These are phyloP conservation scores for Polypterus bichir DNA, from an alignment of 2,113 vertebrate species.

Conservation along the genomic window DNA sequence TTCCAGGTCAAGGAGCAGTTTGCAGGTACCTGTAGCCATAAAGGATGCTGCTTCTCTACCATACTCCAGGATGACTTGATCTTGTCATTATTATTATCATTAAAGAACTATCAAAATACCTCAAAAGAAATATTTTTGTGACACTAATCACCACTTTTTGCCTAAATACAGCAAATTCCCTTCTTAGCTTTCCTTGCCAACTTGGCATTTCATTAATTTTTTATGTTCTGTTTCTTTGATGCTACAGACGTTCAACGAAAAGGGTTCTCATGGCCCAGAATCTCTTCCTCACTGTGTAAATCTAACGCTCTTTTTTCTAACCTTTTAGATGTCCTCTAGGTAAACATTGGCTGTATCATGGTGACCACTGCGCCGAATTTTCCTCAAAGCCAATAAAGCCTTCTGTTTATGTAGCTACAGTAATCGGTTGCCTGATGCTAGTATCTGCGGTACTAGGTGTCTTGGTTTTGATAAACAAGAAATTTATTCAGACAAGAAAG, in stretches of 20 bases:
- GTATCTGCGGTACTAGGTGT: conserved; percentile 49
- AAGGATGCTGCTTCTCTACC: neutral
- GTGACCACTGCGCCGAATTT: conserved; percentile 58
- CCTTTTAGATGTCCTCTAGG: conserved; percentile 56
- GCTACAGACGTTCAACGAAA: neutral
- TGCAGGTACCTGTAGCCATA: conserved; percentile 58
- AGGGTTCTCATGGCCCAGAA: neutral
- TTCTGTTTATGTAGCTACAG: conserved; percentile 38
- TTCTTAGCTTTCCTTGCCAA: too few relatives aligned
- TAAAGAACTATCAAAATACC: too few relatives aligned
- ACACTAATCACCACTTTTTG: too few relatives aligned
- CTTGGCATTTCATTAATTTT: too few relatives aligned
- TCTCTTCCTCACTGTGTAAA: conserved; percentile 1
- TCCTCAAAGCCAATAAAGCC: conserved; percentile 48
- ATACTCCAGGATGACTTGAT: too few relatives aligned
- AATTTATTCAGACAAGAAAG: conserved; percentile 50
- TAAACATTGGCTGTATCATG: conserved; percentile 56
- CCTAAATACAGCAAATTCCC: too few relatives aligned
- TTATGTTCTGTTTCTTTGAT: too few relatives aligned
- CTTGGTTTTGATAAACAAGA: conserved; percentile 61
- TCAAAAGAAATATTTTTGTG: too few relatives aligned
- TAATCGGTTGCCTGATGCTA: conserved; percentile 54
- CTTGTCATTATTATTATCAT: too few relatives aligned
- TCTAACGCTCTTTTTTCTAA: neutral
- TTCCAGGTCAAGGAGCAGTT: conserved; percentile 49